Evolutionary conservation across 2,888 invertebrate genomes (phyloP), one percentile per base, ranked within the genome.

Genomic region (Ceraclea dissimilis): DNA sequence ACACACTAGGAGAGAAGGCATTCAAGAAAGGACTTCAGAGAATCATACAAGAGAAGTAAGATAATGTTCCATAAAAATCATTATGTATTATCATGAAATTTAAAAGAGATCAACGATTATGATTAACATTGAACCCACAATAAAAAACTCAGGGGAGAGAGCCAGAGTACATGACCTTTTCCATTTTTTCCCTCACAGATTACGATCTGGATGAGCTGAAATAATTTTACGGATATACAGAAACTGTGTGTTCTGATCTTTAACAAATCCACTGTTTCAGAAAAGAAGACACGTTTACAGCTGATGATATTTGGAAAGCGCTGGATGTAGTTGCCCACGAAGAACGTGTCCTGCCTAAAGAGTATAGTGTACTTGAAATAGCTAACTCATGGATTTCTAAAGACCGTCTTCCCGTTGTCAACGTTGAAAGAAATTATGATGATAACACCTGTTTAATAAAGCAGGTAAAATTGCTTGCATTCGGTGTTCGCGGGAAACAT

Each of bases 321-420:
- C 68, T 93, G 46, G 86, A 87, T 31, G 76, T 80, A 50, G 84
- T 85, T 58, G 88, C 86, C 0, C 72, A 79, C 50, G 73, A 76
- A 44, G 84, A 85, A 64, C 71, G 73, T 1, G 80, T 75, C 56
- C 71, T 75, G 1, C 71, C 73, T 0, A 68, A 71, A 33, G 71
- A 70, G 20, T 69, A 89, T 1, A 78, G 81, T 44, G 73, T 85
- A 48, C 82, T 82, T 54, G 81, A 82, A 44, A 85, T 93, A 33
- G 90, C 89, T 1, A 82, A 81, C 34, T 85, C 88, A 13, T 94
- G 93, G 93, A 87, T 90, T 17, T 81, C 84, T 13, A 86, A 90
- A 68, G 88, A 89, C 65, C 79, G 91, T 31, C 74, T 90, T 43
- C 93, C 92, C 0, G 79, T 90, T 1, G 75, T 92, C 31, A 84